A percentile compares a stretch with the other conserved stretches of the same genome.
phyloP scores from a whole-genome alignment of 2,797 vertebrate genomes.

The Notamacropus eugenii region DNA sequence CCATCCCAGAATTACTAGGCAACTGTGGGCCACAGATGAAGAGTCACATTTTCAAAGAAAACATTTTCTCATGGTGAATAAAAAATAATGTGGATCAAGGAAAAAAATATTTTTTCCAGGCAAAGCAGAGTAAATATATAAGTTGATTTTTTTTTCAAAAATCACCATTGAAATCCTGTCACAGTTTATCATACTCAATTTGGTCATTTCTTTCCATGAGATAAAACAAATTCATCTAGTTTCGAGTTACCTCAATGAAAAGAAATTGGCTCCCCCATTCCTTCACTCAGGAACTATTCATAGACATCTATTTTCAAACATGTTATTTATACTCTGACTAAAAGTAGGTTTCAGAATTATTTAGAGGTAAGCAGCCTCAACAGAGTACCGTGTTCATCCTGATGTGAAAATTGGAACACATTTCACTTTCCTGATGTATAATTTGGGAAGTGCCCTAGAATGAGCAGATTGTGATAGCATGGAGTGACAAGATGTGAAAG shows the following conservation, averaged over 20 bases:
- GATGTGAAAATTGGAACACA: constrained; percentile 63
- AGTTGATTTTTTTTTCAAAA: not conserved
- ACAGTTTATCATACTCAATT: constrained; percentile 57
- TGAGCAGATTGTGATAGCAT: constrained; percentile 49
- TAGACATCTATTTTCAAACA: constrained; percentile 74
- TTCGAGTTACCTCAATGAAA: constrained; percentile 68
- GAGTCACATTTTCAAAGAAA: constrained; percentile 10
- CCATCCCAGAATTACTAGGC: not conserved
- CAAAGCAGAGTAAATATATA: constrained; percentile 44
- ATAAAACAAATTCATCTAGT: constrained; percentile 60
- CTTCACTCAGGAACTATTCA: constrained; percentile 70
- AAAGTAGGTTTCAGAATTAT: constrained; percentile 76
- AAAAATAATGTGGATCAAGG: constrained; percentile 20
- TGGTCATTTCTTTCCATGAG: constrained; percentile 62
- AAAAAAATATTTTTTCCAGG: constrained; percentile 52
- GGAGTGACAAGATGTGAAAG: constrained; percentile 50
- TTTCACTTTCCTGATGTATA: constrained; percentile 71
- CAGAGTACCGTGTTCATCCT: constrained; percentile 72
- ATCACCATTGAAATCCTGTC: constrained; percentile 47
- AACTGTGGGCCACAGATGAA: not conserved
- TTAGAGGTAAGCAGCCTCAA: constrained; percentile 68
- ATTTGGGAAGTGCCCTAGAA: constrained; percentile 66
- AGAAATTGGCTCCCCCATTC: constrained; percentile 60
- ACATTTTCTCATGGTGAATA: constrained; percentile 21
- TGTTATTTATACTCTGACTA: constrained; percentile 76